Evolutionary conservation across 2,888 invertebrate genomes (phyloP), one percentile per base, ranked within the genome.

Genomic region (Cryptophagus acutangulus): DNA sequence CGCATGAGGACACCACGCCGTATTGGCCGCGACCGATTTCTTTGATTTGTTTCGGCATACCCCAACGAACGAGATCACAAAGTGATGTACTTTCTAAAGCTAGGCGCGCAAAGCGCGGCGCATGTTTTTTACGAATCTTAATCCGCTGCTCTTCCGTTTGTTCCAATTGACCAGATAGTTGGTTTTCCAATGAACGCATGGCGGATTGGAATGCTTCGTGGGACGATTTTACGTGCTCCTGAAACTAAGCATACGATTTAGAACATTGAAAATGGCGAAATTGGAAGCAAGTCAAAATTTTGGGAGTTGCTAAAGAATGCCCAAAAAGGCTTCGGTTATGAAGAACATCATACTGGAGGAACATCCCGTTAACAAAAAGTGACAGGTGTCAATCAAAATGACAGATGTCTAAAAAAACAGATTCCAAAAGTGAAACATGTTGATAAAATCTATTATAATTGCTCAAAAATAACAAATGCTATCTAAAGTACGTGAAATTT

Each of bases 1-100:
- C 84, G 59, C 82, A 86, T 0, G 84, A 74, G 67, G 86, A 91
- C 33, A 92, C 91, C 25, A 92, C 89, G 2, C 91, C 92, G 67
- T 90, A 92, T 60, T 92, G 91, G 0, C 92, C 92, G 30, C 90
- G 76, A 0, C 82, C 82, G 13, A 83, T 82, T 65, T 83, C 83
- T 41, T 77, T 72, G 0, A 77, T 78, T 33, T 78, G 71, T 46
- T 78, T 75, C 0, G 83, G 83, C 46, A 77, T 75, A 43, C 90
- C 90, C 65, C 81, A 81, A 54, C 82, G 74, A 1, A 89, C 76
- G 40, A 82, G 72, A 63, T 91, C 90, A 48, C 82, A 82, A 65
- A 90, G 78, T 0, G 89, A 89, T 0, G 86, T 87, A 46, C 87
- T 86, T 62, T 91, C 90, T 16, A 92, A 71, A 2, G 87, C 86